Conservation (phyloP, 2,797 vertebrate genomes). For the Trachurus trachurus region DNA sequence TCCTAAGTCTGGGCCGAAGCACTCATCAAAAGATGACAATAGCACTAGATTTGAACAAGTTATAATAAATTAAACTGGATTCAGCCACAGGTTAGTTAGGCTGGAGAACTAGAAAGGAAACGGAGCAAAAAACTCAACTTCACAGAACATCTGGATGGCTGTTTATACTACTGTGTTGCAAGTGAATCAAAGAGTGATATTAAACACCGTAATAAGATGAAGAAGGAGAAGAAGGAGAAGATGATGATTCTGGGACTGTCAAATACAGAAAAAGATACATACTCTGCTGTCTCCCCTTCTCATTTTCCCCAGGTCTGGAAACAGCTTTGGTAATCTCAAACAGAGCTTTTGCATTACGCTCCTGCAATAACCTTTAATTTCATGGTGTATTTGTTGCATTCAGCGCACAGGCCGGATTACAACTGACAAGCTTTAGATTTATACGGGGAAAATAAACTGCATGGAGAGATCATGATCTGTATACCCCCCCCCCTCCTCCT, state of each 20-base stretch:
- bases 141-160: neutral
- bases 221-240: neutral
- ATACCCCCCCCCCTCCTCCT: neutral
- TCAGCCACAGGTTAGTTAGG: conserved; percentile 28
- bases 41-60: conserved; percentile 48
- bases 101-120: conserved; percentile 4
- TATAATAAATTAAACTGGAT: conserved; percentile 33
- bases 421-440: conserved; percentile 82
- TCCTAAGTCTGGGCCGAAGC: conserved; percentile 34
- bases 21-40: conserved; percentile 69
- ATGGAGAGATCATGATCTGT: conserved; percentile 78
- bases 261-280: conserved; percentile 21
- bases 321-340: conserved; percentile 72
- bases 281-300: conserved; percentile 12
- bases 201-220: too few species aligned
- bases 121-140: neutral
- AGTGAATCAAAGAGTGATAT: conserved; percentile 31
- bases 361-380: conserved; percentile 87
- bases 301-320: conserved; percentile 70
- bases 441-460: conserved; percentile 76
- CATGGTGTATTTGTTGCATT: conserved; percentile 88
- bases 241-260: conserved; percentile 5
- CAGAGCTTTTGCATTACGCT: conserved; percentile 77
- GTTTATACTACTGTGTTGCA: conserved; percentile 8
- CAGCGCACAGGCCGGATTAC: conserved; percentile 84